Conservation (phyloP, 2,797 vertebrate genomes). For the Lacerta bilineata region DNA sequence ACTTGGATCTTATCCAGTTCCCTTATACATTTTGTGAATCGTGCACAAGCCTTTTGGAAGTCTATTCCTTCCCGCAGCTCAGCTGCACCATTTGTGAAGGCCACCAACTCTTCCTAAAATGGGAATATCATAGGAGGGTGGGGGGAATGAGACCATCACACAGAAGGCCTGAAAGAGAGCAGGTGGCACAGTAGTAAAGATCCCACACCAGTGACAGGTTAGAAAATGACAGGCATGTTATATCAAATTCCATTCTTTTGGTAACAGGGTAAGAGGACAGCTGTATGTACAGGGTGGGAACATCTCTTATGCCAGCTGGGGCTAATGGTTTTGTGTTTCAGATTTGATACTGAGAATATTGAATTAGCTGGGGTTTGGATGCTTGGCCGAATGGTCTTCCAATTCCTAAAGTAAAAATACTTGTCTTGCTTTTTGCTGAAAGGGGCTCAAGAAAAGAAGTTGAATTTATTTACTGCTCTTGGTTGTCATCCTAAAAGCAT, state of each 20-base stretch:
- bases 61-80: background rate
- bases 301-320: background rate
- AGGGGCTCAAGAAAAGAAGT: conserved; percentile 40
- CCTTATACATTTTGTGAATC: background rate
- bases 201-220: background rate
- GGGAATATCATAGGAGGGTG: background rate
- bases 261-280: background rate
- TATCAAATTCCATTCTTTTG: background rate
- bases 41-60: background rate
- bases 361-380: background rate
- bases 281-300: background rate
- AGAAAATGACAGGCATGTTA: background rate
- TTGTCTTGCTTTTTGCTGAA: conserved; percentile 52
- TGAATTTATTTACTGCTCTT: conserved; percentile 47
- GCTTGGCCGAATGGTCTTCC: background rate
- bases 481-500: conserved; percentile 38
- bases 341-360: conserved; percentile 25
- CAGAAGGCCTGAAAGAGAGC: background rate
- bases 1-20: background rate
- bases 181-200: background rate
- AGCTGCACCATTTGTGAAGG: accelerated
- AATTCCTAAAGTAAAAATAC: conserved; percentile 32
- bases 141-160: background rate
- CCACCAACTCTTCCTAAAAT: background rate
- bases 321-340: conserved; percentile 24